These are phyloP conservation scores for Drosophila virilis DNA, from an alignment of 1,140 invertebrate genomes.

Conservation along the genomic window DNA sequence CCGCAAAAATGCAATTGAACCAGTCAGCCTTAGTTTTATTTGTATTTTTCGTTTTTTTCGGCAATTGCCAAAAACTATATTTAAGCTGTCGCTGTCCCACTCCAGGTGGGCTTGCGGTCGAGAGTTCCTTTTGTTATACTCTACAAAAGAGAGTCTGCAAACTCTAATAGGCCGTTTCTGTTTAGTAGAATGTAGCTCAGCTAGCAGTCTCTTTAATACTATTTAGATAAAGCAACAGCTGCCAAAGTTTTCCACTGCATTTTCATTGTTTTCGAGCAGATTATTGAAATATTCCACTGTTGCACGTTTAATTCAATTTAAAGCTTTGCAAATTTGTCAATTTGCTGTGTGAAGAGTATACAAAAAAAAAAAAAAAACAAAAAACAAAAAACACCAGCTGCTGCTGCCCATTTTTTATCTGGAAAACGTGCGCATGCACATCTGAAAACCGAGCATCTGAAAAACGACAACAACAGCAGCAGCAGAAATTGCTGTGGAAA, in stretches of 20 bases:
- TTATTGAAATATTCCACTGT: background rate
- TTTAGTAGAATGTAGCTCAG: no score
- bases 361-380: background rate
- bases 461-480: background rate
- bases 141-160: background rate
- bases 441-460: no score
- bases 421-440: conserved; percentile 39
- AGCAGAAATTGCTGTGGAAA: conserved; percentile 13
- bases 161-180: background rate
- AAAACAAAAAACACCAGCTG: no score
- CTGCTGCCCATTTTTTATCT: conserved; percentile 30
- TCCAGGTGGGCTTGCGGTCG: background rate
- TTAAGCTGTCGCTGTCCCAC: conserved; percentile 34
- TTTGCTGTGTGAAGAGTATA: conserved; percentile 14
- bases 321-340: background rate
- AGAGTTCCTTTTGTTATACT: background rate
- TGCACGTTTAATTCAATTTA: background rate
- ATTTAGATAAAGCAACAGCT: background rate
- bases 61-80: conserved; percentile 29
- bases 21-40: conserved; percentile 8
- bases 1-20: conserved; percentile 37
- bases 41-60: conserved; percentile 7
- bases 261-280: background rate
- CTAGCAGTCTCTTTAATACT: no score
- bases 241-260: background rate